Base-by-base conservation (phyloP, 1,140 invertebrate genomes). In the Sarcophaga peregrina region DNA sequence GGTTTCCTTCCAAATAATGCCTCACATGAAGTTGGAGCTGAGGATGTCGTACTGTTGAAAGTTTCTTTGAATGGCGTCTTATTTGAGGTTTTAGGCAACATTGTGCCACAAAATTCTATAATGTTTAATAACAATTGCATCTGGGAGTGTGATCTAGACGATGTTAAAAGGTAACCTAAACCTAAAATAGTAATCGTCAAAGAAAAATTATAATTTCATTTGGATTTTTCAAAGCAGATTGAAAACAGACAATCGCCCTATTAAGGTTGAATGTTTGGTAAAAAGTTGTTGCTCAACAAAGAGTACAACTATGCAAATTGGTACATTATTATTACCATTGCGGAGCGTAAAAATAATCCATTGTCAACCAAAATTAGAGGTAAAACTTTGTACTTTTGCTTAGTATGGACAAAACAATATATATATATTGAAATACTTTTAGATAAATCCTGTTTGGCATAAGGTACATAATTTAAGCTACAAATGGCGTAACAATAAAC, bases 111-210 rank as follows among this genome's bases (percentile, higher is more conserved):
- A 58, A 58, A 58, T 17, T 47, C 84, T 5, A 85, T 88, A 4
- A 85, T 89, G 11, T 89, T 89, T 68, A 89, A 89, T 74, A 89
- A 88, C 83, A 89, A 89, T 74, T 89, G 88, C 68, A 86, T 89
- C 68, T 89, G 88, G 88, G 88, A 89, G 72, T 87, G 87, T 20
- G 87, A 87, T 25, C 84, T 89, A 54, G 81, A 84, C 0, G 88
- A 87, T 6, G 85, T 89, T 15, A 89, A 89, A 81, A 86, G 87
- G 50, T 87, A 37, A 48, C 4, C 20, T 37, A 37, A 37, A 37
- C 25, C 4, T n/a, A n/a, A n/a, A 4, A 37, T 37, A 37, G 25
- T 37, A 37, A 37, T 37, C 25, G 25, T 37, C 25, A 4, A 2
- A 37, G 1, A 37, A 37, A 37, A 37, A 1, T 37, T 2, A 37